phyloP scores from a whole-genome alignment of 2,888 invertebrate genomes.

The Myathropa florea region DNA sequence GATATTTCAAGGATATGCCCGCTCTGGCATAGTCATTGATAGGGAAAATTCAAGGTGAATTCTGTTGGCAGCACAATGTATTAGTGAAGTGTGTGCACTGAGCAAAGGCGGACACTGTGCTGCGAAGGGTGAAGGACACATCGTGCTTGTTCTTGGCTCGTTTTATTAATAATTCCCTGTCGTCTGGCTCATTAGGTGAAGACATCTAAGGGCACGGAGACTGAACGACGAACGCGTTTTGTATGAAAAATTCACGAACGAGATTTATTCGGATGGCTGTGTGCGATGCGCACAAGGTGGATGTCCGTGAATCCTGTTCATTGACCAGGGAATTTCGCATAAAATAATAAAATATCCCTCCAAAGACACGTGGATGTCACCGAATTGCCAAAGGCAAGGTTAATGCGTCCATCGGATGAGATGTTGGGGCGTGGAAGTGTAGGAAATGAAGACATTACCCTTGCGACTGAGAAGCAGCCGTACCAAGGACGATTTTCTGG shows the following conservation, averaged over 20 bases:
- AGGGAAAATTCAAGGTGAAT: constrained; percentile 58
- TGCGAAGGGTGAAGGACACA: constrained; percentile 22
- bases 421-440: background rate
- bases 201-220: background rate
- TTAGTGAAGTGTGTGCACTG: constrained; percentile 4
- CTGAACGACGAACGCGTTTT: background rate
- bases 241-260: background rate
- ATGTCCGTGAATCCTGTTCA: background rate
- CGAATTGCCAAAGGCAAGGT: background rate
- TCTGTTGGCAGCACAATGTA: constrained; percentile 37
- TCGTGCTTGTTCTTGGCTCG: background rate
- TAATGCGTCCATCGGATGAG: background rate
- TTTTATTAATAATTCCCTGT: constrained; percentile 26
- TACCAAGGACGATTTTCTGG: no score
- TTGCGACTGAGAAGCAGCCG: no score
- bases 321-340: background rate
- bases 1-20: constrained; percentile 34
- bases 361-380: background rate
- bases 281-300: background rate
- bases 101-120: background rate
- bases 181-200: constrained; percentile 20
- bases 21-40: constrained; percentile 27
- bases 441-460: no score
- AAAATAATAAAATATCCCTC: background rate
- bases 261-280: background rate